Evolutionary conservation across 2,888 invertebrate species (phyloP), one percentile per base, ranked within the genome.

Genomic region (Lymantria dispar): DNA sequence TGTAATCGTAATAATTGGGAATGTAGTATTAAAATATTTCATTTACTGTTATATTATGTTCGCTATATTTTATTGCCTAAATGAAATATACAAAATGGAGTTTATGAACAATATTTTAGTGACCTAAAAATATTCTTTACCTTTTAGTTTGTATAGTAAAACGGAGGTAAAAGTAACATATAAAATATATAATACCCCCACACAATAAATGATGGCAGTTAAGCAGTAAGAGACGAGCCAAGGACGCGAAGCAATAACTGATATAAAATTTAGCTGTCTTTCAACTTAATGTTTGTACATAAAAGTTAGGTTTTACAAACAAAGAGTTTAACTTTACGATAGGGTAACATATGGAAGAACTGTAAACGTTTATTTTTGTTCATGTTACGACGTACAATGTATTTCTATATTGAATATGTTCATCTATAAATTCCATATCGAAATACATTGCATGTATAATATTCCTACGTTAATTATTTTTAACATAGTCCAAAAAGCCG

Each of bases 241-340:
- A 50, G 52, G 47, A 42, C 54, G 52, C 37, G 37, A 53, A 54
- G 51, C 54, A 60, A 65, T 65, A 65, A 62, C 52, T 61, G 56
- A 29, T 47, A 53, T 58, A 56, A 61, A 58, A 64, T 66, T 50
- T 58, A 58, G 49, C 50, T 53, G 53, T 55, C 62, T 51, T 63
- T 58, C 52, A 47, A 47, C 51, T 50, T 66, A 62, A 66, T 56
- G 55, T 45, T 10, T 52, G 31, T 31, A 58, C 56, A 68, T 68
- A 67, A 63, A 69, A 59, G 51, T 62, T 59, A 58, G 57, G 49
- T 51, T 45, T 50, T 57, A 48, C 39, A 48, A 53, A 48, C 57
- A 57, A 59, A 60, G 44, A 67, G 57, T 60, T 49, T 53, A 41
- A 12, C 58, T 66, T 72, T 68, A 68, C 44, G 64, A 58, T 54